phyloP scores from a whole-genome alignment of 64 coral and sea anemone genomes.

The Exaiptasia diaphana region DNA sequence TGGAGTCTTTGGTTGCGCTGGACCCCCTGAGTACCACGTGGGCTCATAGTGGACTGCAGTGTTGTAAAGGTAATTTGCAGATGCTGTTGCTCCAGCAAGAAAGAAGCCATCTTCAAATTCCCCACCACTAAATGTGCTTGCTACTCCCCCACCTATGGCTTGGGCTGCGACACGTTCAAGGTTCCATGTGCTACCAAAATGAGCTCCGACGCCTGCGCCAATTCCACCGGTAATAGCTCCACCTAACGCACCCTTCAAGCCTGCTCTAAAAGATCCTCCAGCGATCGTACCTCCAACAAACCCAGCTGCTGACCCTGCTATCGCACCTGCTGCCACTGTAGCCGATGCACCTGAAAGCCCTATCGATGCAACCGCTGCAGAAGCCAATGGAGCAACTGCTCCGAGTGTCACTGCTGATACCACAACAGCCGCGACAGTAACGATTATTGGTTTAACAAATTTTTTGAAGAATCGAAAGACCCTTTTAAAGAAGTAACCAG shows the following conservation, averaged over 20 bases:
- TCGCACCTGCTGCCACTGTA: not conserved
- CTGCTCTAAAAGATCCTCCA: not conserved
- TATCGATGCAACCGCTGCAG: not conserved
- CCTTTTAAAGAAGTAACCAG: conserved; percentile 21
- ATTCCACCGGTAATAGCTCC: not conserved
- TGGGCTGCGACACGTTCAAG: not conserved
- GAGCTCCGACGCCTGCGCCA: not conserved
- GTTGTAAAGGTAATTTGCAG: conserved; percentile 1
- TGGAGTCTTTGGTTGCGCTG: not conserved
- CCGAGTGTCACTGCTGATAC: too few species aligned
- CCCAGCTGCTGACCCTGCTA: not conserved
- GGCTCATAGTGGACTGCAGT: not conserved
- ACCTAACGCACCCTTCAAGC: not conserved
- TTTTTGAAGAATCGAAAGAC: conserved; percentile 1
- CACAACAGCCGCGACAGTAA: not conserved
- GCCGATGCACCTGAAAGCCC: not conserved
- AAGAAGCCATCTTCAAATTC: not conserved
- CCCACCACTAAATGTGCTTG: not conserved
- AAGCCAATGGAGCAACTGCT: not conserved
- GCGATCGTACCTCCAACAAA: not conserved
- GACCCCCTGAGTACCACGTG: not conserved
- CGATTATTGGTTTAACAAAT: not conserved
- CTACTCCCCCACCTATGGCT: not conserved
- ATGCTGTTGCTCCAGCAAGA: not conserved
- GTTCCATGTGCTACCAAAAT: not conserved